These are phyloP conservation scores for Spondyliosoma cantharus DNA, from an alignment of 2,797 vertebrate genomes.

Conservation along the genomic window DNA sequence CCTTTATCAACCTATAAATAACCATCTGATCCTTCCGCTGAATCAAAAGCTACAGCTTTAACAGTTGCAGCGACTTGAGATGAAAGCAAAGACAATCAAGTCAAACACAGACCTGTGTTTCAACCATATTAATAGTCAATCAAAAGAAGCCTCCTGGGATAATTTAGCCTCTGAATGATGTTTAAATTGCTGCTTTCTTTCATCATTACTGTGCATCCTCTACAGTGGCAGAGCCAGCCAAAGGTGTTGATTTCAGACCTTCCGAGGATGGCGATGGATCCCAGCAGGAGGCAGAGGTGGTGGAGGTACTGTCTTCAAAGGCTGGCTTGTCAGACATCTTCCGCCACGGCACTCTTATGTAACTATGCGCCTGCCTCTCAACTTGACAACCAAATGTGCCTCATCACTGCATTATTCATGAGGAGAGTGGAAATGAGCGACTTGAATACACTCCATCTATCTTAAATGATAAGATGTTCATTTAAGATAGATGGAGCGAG, in stretches of 20 bases:
- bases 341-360: slow-evolving; percentile 49
- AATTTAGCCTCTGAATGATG: slow-evolving; percentile 4
- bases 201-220: slow-evolving; percentile 21
- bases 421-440: slow-evolving; percentile 56
- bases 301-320: slow-evolving; percentile 51
- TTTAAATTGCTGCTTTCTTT: slow-evolving; percentile 31
- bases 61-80: neutral
- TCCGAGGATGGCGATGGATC: neutral
- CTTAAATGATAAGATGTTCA: slow-evolving; percentile 29
- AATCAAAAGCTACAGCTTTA: neutral
- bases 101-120: neutral
- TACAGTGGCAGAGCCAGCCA: neutral
- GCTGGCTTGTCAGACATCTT: slow-evolving; percentile 48
- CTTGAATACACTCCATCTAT: slow-evolving; percentile 44
- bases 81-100: slow-evolving; percentile 3
- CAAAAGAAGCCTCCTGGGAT: neutral
- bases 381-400: slow-evolving; percentile 66
- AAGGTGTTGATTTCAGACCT: slow-evolving; percentile 20
- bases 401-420: slow-evolving; percentile 76
- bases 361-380: slow-evolving; percentile 55
- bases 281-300: slow-evolving; percentile 29
- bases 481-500: neutral
- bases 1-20: slow-evolving; percentile 1
- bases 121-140: neutral
- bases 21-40: neutral